These are phyloP conservation scores for Ptychodera flava DNA, from an alignment of 35 echinoderm and acorn worm species.

Conservation along the genomic window DNA sequence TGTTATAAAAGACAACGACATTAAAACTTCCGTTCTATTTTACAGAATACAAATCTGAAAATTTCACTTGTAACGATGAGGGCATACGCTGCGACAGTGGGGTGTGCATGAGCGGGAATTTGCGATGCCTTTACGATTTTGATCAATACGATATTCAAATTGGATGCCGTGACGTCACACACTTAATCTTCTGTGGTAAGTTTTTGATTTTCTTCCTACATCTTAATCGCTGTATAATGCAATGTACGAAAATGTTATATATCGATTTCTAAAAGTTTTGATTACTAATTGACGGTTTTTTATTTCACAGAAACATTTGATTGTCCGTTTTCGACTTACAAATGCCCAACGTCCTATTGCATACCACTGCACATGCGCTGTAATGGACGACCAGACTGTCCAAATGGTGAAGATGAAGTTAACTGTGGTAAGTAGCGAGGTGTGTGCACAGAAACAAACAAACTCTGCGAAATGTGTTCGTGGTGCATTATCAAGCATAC, in stretches of 20 bases:
- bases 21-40: no score
- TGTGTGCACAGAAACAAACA: no score
- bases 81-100: conserved; percentile 85
- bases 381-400: conserved; percentile 27
- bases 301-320: conserved; percentile 27
- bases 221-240: no score
- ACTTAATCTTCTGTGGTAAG: conserved; percentile 80
- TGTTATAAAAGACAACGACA: no score
- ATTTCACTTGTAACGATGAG: no score
- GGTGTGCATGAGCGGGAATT: conserved; percentile 47
- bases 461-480: no score
- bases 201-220: background rate
- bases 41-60: no score
- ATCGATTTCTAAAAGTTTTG: no score
- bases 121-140: conserved; percentile 77
- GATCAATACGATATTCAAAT: conserved; percentile 75
- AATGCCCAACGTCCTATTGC: conserved; percentile 39
- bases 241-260: no score
- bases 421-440: conserved; percentile 31
- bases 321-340: conserved; percentile 10
- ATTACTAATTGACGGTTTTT: no score
- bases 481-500: no score
- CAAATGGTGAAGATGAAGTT: conserved; percentile 18
- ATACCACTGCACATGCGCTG: conserved; percentile 33
- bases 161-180: conserved; percentile 84